These are phyloP conservation scores for Leucophenga varia DNA, from an alignment of 1,140 invertebrate genomes.

Conservation along the genomic window DNA sequence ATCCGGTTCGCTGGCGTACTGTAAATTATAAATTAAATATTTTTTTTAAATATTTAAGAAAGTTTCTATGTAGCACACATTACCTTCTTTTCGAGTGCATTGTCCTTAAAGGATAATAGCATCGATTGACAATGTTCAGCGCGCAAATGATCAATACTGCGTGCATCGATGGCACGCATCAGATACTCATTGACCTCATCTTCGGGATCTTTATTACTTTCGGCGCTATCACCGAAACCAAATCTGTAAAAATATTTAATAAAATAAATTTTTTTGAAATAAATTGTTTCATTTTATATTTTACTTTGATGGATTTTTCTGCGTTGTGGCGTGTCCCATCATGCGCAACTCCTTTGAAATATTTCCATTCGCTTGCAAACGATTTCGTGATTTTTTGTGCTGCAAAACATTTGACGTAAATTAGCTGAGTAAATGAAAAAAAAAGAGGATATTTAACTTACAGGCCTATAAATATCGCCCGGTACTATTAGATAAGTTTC, in stretches of 20 bases:
- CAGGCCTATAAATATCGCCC: constrained; percentile 68
- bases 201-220: constrained; percentile 73
- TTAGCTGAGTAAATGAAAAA: no score
- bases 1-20: constrained; percentile 78
- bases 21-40: no score
- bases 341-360: constrained; percentile 84
- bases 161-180: constrained; percentile 88
- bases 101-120: constrained; percentile 78
- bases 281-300: no score
- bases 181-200: constrained; percentile 95
- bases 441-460: no score
- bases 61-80: no score
- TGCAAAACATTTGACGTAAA: no score
- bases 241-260: constrained; percentile 59
- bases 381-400: constrained; percentile 61
- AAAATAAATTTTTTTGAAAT: no score
- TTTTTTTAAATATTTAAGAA: no score
- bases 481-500: constrained; percentile 89
- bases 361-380: constrained; percentile 70
- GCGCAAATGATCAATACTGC: constrained; percentile 85
- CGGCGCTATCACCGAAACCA: constrained; percentile 64
- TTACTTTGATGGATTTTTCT: constrained; percentile 71
- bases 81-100: constrained; percentile 79
- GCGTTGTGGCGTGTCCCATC: constrained; percentile 76
- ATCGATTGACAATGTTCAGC: constrained; percentile 81